phyloP scores from a whole-genome alignment of 2,797 vertebrate genomes.

The Podarcis lilfordi region DNA sequence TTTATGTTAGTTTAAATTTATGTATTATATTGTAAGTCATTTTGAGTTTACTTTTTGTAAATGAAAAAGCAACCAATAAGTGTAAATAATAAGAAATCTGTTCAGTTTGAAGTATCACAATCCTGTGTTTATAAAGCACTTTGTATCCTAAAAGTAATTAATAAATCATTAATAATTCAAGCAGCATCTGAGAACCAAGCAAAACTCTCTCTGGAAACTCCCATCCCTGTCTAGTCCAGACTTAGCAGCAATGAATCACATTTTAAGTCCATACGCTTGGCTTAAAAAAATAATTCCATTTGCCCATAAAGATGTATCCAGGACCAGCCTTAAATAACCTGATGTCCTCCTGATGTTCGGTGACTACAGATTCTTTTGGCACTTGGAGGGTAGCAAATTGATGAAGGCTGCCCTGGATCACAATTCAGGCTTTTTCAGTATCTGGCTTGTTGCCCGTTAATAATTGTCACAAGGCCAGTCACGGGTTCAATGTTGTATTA shows the following conservation, averaged over 20 bases:
- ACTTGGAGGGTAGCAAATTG: background rate
- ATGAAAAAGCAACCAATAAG: no score
- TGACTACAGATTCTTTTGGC: background rate
- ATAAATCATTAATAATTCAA: constrained; percentile 7
- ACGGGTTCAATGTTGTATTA: background rate
- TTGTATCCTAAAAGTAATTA: background rate
- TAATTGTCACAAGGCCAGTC: constrained; percentile 56
- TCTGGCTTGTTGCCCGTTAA: constrained; percentile 45
- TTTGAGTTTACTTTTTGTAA: no score
- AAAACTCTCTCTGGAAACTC: constrained; percentile 35
- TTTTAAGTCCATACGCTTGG: constrained; percentile 41
- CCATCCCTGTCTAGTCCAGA: background rate
- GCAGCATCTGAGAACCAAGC: background rate
- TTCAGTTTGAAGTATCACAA: background rate
- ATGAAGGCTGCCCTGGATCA: fast-evolving
- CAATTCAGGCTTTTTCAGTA: constrained; percentile 51
- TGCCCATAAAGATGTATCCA: constrained; percentile 21
- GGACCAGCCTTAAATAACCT: no score
- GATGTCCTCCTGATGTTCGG: background rate
- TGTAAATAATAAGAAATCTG: background rate
- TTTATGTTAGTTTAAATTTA: no score
- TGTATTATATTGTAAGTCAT: no score
- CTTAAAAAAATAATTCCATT: background rate
- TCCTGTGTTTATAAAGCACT: background rate
- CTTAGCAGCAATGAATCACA: constrained; percentile 42